Percentiles rank a stretch among this genome's conserved stretches.
Evolutionary conservation across 2,888 invertebrate species (phyloP).

Genomic region (Sphecodes monilicornis): DNA sequence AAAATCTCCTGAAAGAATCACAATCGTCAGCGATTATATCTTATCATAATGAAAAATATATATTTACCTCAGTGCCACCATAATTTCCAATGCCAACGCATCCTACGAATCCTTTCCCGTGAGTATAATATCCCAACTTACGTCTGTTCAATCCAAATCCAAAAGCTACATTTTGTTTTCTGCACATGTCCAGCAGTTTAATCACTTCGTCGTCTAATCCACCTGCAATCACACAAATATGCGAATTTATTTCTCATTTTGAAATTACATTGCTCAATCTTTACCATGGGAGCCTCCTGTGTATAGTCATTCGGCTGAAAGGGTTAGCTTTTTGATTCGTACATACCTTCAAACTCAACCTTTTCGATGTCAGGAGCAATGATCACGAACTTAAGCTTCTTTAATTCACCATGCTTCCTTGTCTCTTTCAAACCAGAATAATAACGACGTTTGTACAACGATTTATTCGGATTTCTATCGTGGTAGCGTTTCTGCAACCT

Average conservation of each 20-base stretch:
- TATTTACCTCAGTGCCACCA: constrained; percentile 74
- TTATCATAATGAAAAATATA: neutral
- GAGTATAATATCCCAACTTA: constrained; percentile 76
- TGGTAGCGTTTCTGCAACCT: constrained; percentile 75
- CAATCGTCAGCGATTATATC: neutral
- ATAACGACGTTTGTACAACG: constrained; percentile 72
- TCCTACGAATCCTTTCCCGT: constrained; percentile 74
- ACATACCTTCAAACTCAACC: constrained; percentile 71
- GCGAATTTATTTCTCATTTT: neutral
- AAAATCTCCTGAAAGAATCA: constrained; percentile 71
- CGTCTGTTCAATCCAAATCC: constrained; percentile 76
- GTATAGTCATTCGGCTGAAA: neutral
- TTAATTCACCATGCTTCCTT: constrained; percentile 70
- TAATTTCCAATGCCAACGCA: constrained; percentile 77
- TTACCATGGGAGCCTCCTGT: neutral
- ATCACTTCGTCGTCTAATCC: constrained; percentile 72
- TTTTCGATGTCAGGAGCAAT: constrained; percentile 78
- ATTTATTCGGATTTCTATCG: constrained; percentile 73
- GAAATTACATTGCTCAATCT: too few species aligned
- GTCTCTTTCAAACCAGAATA: constrained; percentile 77
- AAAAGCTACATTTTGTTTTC: constrained; percentile 66
- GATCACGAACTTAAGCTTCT: constrained; percentile 75
- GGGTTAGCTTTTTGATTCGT: neutral
- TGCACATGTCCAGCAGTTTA: constrained; percentile 70
- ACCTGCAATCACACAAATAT: constrained; percentile 65